Percentiles rank a stretch among this genome's conserved stretches.
These are phyloP conservation scores for Rissa tridactyla DNA, from an alignment of 2,113 vertebrate genomes.

Conservation along the genomic window DNA sequence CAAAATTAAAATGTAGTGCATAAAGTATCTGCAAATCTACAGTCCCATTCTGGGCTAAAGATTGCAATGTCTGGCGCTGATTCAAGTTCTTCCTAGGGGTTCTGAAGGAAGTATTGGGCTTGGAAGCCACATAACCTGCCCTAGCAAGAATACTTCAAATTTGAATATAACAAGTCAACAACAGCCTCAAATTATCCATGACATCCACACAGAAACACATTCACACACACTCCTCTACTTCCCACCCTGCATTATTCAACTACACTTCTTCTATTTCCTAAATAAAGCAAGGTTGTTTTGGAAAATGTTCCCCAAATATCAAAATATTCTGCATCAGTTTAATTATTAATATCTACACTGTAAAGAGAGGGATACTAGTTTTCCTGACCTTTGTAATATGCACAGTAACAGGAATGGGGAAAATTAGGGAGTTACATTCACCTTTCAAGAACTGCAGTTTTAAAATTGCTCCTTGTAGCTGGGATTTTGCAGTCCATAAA, in stretches of 20 bases:
- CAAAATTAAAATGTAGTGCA: too few species aligned
- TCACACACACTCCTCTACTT: neutral
- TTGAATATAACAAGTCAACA: neutral
- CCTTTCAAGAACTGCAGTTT: neutral
- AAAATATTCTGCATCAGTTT: neutral
- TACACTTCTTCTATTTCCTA: neutral
- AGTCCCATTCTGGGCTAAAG: neutral
- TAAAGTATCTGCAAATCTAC: neutral
- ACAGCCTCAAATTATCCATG: neutral
- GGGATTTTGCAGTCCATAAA: neutral
- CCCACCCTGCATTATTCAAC: rapidly evolving
- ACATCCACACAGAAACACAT: neutral
- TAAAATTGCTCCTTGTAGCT: neutral
- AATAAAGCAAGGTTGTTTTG: neutral
- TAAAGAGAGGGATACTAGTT: neutral
- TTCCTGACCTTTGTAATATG: neutral
- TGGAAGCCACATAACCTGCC: neutral
- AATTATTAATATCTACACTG: neutral
- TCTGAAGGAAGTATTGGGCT: neutral
- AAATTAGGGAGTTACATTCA: neutral
- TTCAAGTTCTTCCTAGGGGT: neutral
- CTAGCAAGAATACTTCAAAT: neutral
- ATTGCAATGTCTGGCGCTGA: neutral
- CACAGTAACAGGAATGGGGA: neutral
- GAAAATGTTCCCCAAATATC: neutral